phyloP scores from a whole-genome alignment of 2,797 vertebrate species.

The Tangara arthus region DNA sequence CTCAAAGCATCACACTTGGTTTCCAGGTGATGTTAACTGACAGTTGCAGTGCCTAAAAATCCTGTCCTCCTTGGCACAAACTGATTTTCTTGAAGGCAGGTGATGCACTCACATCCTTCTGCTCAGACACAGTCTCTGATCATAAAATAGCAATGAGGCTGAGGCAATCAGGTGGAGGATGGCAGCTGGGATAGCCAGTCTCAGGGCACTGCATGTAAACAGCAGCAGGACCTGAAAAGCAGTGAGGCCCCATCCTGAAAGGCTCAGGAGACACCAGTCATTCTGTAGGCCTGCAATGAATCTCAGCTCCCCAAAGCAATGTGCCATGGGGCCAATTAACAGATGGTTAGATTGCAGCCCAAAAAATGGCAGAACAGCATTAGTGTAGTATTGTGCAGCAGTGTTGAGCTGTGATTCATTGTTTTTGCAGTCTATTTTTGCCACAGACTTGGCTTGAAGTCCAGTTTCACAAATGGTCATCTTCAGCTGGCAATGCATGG shows the following conservation, averaged over 20 bases:
- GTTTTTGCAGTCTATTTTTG: not conserved
- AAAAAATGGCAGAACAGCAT: not conserved
- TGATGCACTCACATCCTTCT: not conserved
- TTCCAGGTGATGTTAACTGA: not conserved
- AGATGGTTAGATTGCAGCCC: not conserved
- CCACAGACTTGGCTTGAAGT: not conserved
- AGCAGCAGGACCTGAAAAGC: not conserved
- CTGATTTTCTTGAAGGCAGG: not conserved
- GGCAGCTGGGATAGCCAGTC: not conserved
- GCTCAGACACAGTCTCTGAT: not conserved
- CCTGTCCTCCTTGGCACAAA: not conserved
- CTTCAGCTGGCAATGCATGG: fast-evolving
- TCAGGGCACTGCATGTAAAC: not conserved
- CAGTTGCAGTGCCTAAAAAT: not conserved
- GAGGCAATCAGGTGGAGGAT: not conserved
- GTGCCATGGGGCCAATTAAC: not conserved
- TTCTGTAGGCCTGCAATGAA: not conserved
- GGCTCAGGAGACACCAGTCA: not conserved
- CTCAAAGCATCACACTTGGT: fast-evolving
- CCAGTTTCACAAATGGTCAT: not conserved
- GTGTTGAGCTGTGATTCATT: not conserved
- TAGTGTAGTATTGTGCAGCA: not conserved
- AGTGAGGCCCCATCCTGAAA: not conserved
- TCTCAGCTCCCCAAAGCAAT: not conserved
- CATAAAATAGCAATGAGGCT: not conserved